These are phyloP conservation scores for Cheilosia soror DNA, from an alignment of 2,888 invertebrate species.

Conservation along the genomic window DNA sequence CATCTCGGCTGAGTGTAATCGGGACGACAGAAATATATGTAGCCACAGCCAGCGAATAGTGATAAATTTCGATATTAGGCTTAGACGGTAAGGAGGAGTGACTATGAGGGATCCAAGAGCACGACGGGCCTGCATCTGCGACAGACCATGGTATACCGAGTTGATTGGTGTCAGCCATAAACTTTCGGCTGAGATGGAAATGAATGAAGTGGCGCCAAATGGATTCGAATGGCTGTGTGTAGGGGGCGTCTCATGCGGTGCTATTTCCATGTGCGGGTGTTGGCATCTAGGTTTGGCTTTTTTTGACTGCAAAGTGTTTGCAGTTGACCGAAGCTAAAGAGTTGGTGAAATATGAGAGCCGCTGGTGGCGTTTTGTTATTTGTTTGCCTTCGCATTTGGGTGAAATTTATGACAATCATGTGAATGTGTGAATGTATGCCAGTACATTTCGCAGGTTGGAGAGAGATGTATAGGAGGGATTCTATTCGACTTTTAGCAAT, in stretches of 20 bases:
- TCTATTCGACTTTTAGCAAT: not conserved
- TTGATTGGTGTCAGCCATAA: conserved; percentile 79
- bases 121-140: conserved; percentile 36
- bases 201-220: conserved; percentile 76
- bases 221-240: conserved; percentile 63
- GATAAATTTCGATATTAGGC: conserved; percentile 75
- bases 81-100: conserved; percentile 55
- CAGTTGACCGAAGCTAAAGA: conserved; percentile 55
- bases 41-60: conserved; percentile 47
- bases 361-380: conserved; percentile 17
- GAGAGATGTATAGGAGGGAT: not conserved
- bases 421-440: conserved; percentile 5
- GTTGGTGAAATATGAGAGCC: conserved; percentile 69
- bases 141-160: conserved; percentile 76
- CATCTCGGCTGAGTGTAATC: conserved; percentile 47
- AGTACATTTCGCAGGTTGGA: conserved; percentile 44
- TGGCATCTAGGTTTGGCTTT: conserved; percentile 18
- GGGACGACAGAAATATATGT: conserved; percentile 43
- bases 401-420: conserved; percentile 51
- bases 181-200: conserved; percentile 74
- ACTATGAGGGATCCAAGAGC: conserved; percentile 44
- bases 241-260: conserved; percentile 66
- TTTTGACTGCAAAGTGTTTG: conserved; percentile 47
- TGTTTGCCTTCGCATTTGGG: conserved; percentile 18
- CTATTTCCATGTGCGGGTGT: conserved; percentile 74